These are phyloP conservation scores for Ranitomeya imitator DNA, from an alignment of 2,113 vertebrate genomes.

Conservation along the genomic window DNA sequence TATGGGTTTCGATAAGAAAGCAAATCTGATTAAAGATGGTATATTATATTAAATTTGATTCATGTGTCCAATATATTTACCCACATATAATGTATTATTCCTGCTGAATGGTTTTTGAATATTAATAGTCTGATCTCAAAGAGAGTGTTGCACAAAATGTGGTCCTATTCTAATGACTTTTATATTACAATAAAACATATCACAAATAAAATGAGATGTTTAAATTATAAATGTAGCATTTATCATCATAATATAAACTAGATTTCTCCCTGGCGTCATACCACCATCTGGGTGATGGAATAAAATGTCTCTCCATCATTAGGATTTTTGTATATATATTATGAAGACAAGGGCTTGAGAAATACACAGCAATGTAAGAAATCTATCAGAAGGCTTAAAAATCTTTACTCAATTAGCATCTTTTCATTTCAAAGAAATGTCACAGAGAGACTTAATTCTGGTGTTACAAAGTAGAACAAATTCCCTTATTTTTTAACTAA, in stretches of 20 bases:
- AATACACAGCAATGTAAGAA: not conserved
- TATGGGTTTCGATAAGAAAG: conserved; percentile 29
- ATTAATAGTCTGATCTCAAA: not conserved
- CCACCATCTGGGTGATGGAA: conserved; percentile 12
- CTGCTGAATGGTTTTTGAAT: not conserved
- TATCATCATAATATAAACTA: not conserved
- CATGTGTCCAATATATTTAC: conserved; percentile 7
- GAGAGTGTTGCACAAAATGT: not conserved
- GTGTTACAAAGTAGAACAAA: not conserved
- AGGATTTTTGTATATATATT: not conserved
- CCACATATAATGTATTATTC: conserved; percentile 19
- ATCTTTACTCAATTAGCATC: not conserved
- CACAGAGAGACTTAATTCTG: not conserved
- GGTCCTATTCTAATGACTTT: not conserved
- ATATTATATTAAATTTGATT: conserved; percentile 29
- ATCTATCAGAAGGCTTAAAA: not conserved
- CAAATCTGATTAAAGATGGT: conserved; percentile 17
- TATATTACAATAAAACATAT: not conserved
- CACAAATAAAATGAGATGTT: not conserved
- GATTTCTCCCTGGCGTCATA: not conserved
- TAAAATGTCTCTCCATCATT: not conserved
- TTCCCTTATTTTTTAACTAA: not conserved
- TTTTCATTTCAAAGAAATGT: not conserved
- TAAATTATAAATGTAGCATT: not conserved
- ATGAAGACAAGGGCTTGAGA: not conserved